Conservation (phyloP, 1,140 invertebrate species). For the Asbolus verrucosus region DNA sequence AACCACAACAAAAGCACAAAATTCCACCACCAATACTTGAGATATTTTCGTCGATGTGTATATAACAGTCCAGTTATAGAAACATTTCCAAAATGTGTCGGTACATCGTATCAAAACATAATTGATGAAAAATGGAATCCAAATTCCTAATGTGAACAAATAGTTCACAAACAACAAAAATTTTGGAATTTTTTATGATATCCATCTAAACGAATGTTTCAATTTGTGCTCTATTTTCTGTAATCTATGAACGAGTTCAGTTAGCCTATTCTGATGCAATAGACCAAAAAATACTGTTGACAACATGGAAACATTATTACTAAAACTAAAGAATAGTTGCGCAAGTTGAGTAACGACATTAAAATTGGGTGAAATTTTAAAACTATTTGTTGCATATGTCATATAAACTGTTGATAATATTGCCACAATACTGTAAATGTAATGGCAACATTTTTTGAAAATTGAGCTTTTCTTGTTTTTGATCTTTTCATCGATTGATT, state of each 20-base stretch:
- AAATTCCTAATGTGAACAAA: background rate
- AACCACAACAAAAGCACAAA: background rate
- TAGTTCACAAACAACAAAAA: background rate
- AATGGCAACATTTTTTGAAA: background rate
- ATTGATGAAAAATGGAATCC: slow-evolving; percentile 9
- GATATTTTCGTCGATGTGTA: slow-evolving; percentile 23
- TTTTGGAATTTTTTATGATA: background rate
- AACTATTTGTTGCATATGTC: background rate
- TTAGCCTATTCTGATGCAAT: background rate
- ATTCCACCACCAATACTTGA: background rate
- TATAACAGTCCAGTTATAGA: background rate
- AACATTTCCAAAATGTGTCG: background rate
- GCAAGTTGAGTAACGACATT: background rate
- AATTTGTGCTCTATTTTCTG: slow-evolving; percentile 1
- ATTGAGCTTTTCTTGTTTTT: background rate
- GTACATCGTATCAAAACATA: background rate
- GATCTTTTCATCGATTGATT: background rate
- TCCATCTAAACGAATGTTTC: slow-evolving; percentile 4
- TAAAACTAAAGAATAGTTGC: background rate
- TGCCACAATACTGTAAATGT: background rate
- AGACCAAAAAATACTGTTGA: background rate
- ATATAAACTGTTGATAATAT: background rate
- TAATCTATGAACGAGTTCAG: background rate
- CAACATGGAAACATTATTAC: slow-evolving; percentile 12
- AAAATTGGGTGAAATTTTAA: background rate